These are phyloP conservation scores for Leptinotarsa peninsularis DNA, from an alignment of 2,888 invertebrate genomes.

Conservation along the genomic window DNA sequence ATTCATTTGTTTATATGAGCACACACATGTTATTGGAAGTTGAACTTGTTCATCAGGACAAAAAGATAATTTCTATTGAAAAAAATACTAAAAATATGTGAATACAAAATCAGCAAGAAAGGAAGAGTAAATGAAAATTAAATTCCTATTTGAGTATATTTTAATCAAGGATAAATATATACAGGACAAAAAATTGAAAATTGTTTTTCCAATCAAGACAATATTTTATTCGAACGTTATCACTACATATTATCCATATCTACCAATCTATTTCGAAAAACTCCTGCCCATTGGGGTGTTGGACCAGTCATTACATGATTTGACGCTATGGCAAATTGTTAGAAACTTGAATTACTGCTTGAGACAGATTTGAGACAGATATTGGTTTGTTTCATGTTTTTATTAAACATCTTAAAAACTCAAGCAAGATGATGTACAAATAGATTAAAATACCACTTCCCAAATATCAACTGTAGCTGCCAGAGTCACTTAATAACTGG, in stretches of 20 bases:
- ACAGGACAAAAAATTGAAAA: constrained; percentile 61
- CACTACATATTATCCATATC: constrained; percentile 59
- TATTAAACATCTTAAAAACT: background rate
- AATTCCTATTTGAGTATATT: constrained; percentile 48
- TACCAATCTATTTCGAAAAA: constrained; percentile 57
- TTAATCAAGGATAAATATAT: constrained; percentile 57
- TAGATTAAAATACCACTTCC: background rate
- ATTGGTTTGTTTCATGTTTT: background rate
- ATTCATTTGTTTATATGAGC: too few relatives aligned
- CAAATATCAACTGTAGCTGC: background rate
- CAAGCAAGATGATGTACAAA: background rate
- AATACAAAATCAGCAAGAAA: constrained; percentile 50
- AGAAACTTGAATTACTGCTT: constrained; percentile 11
- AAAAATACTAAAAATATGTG: constrained; percentile 53
- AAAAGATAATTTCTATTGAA: too few relatives aligned
- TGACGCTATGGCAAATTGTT: background rate
- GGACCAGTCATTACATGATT: constrained; percentile 18
- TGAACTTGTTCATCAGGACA: too few relatives aligned
- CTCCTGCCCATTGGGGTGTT: constrained; percentile 27
- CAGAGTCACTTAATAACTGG: constrained; percentile 11
- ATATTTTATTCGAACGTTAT: constrained; percentile 53
- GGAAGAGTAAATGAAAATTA: constrained; percentile 4
- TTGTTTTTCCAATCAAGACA: constrained; percentile 54
- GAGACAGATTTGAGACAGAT: background rate
- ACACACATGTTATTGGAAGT: too few relatives aligned